Evolutionary conservation across 1,140 invertebrate species (phyloP).

Genomic region (Lasioglossum baleicum): DNA sequence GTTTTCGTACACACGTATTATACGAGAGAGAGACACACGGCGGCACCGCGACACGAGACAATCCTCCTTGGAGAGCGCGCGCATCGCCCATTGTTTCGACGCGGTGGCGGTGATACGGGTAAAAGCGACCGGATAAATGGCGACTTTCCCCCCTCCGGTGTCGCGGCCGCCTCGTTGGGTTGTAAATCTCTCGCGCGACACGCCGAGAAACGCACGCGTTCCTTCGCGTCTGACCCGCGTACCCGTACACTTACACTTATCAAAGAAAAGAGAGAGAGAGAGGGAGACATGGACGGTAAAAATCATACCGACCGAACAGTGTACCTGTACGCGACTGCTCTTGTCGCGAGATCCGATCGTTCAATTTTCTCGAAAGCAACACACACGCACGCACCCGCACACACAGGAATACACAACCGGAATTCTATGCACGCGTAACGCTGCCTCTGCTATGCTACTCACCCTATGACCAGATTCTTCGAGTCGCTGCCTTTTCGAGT

Average conservation of each 20-base stretch:
- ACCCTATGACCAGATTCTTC: constrained; percentile 81
- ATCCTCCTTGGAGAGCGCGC: constrained; percentile 49
- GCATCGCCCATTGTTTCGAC: constrained; percentile 55
- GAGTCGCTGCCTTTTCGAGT: constrained; percentile 80
- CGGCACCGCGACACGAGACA: constrained; percentile 41
- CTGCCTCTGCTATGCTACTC: constrained; percentile 57
- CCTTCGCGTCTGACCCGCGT: neutral
- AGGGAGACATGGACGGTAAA: neutral
- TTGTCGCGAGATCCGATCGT: neutral
- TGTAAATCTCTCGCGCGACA: constrained; percentile 40
- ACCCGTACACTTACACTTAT: neutral
- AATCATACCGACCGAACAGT: too few relatives aligned
- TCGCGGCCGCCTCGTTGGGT: constrained; percentile 27
- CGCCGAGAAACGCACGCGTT: constrained; percentile 41
- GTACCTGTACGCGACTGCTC: too few relatives aligned
- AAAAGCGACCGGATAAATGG: constrained; percentile 67
- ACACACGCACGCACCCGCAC: neutral
- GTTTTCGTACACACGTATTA: constrained; percentile 35
- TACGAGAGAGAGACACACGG: constrained; percentile 24
- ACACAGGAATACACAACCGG: too few relatives aligned
- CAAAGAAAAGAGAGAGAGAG: too few relatives aligned
- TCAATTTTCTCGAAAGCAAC: too few relatives aligned
- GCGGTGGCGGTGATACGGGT: constrained; percentile 55
- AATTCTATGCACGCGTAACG: neutral
- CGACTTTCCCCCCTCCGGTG: constrained; percentile 55